phyloP scores from a whole-genome alignment of 2,888 invertebrate genomes.

The Thereva nobilitata region DNA sequence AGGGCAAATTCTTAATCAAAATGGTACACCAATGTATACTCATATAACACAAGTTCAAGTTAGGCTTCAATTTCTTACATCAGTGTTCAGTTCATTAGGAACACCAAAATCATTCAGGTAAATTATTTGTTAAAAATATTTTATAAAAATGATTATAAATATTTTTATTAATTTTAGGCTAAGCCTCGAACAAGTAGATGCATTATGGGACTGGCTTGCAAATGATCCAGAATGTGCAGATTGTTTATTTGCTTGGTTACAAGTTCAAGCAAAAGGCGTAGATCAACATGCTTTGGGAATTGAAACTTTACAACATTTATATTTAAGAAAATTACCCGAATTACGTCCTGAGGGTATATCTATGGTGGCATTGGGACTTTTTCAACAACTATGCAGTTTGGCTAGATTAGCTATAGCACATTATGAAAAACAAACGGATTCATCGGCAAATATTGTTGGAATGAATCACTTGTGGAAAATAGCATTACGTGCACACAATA shows the following conservation, averaged over 20 bases:
- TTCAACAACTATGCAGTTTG: constrained; percentile 88
- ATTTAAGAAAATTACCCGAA: constrained; percentile 86
- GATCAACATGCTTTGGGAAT: constrained; percentile 89
- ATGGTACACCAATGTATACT: constrained; percentile 62
- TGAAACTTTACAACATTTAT: constrained; percentile 84
- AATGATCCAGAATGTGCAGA: constrained; percentile 85
- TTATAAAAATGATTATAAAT: not conserved
- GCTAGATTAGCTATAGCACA: constrained; percentile 80
- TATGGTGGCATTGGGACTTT: constrained; percentile 87
- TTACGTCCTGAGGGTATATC: constrained; percentile 86
- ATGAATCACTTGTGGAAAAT: constrained; percentile 96
- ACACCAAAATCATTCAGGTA: constrained; percentile 86
- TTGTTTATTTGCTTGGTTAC: constrained; percentile 90
- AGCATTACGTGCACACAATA: constrained; percentile 85
- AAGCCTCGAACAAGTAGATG: constrained; percentile 86
- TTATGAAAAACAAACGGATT: constrained; percentile 60
- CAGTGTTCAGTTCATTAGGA: constrained; percentile 86
- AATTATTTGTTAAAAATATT: constrained; percentile 43
- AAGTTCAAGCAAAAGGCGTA: constrained; percentile 88
- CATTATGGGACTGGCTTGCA: constrained; percentile 88
- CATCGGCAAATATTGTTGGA: constrained; percentile 69
- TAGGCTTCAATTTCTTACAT: constrained; percentile 86
- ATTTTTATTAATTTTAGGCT: constrained; percentile 59
- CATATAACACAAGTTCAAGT: constrained; percentile 91
- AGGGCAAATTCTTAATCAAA: constrained; percentile 48